These are phyloP conservation scores for Phalanger gymnotis DNA, from an alignment of 2,797 vertebrate species.

Conservation along the genomic window DNA sequence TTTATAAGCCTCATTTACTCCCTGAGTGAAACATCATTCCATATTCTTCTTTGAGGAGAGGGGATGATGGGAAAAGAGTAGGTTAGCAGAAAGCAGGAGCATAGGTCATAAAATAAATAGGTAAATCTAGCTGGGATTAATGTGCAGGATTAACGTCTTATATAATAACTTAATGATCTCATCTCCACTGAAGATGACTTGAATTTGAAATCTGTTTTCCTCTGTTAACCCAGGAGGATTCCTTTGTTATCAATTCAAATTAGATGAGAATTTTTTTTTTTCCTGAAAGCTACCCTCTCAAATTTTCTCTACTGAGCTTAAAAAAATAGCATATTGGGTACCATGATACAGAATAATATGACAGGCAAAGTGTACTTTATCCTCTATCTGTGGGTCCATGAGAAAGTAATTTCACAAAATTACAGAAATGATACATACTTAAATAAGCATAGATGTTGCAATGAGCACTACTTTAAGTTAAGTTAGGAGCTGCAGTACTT, in stretches of 20 bases:
- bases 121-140: slow-evolving; percentile 12
- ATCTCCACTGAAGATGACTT: slow-evolving; percentile 14
- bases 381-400: not conserved
- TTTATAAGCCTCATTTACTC: slow-evolving; percentile 13
- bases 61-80: slow-evolving; percentile 59
- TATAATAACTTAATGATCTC: not conserved
- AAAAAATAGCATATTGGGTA: slow-evolving; percentile 17
- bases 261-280: not conserved
- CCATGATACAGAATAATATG: not conserved
- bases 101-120: slow-evolving; percentile 12
- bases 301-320: not conserved
- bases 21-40: slow-evolving; percentile 4
- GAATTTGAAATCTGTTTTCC: slow-evolving; percentile 52
- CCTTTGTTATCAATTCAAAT: slow-evolving; percentile 35
- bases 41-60: slow-evolving; percentile 21
- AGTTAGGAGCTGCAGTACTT: slow-evolving; percentile 65
- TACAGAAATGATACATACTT: slow-evolving; percentile 57
- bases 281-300: slow-evolving; percentile 1
- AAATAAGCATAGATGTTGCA: slow-evolving; percentile 56
- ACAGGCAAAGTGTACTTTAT: not conserved
- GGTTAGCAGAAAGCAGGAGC: slow-evolving; percentile 10
- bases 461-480: slow-evolving; percentile 67
- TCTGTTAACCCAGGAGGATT: slow-evolving; percentile 20
- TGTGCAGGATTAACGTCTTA: slow-evolving; percentile 7
- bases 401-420: slow-evolving; percentile 34